Percentiles rank a stretch among this genome's conserved stretches.
Conservation (phyloP, 2,113 vertebrate species). For the Hoplias malabaricus region DNA sequence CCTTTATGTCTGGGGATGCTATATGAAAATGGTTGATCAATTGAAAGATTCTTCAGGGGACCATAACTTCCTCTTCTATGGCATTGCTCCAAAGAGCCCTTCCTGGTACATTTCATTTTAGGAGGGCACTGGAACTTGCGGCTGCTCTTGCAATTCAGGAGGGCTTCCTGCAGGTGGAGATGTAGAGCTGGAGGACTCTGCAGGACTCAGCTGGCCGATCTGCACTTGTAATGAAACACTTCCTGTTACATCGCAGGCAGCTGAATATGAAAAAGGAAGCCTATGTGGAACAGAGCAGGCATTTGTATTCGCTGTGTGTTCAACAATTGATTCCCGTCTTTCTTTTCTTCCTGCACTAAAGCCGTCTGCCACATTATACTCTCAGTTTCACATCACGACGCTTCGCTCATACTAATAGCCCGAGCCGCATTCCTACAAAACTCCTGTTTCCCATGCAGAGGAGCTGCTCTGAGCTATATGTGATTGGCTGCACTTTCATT, state of each 20-base stretch:
- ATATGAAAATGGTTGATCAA: neutral
- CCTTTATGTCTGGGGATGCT: neutral
- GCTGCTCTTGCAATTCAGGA: neutral
- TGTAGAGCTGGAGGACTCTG: constrained; percentile 5
- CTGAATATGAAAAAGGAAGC: constrained; percentile 33
- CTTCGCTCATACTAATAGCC: constrained; percentile 21
- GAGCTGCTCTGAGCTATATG: constrained; percentile 10
- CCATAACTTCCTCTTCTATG: neutral
- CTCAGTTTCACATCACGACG: constrained; percentile 2
- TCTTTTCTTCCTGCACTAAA: constrained; percentile 23
- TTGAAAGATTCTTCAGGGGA: neutral
- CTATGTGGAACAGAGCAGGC: constrained; percentile 13
- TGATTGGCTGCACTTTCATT: constrained; percentile 24
- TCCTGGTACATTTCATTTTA: too few species aligned
- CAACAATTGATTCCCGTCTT: constrained; percentile 13
- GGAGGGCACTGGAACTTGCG: neutral
- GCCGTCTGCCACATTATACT: constrained; percentile 28
- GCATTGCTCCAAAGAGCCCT: neutral
- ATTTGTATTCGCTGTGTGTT: constrained; percentile 46
- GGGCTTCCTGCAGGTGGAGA: constrained; percentile 41
- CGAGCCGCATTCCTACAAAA: neutral
- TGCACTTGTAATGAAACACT: constrained; percentile 40
- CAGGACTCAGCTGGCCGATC: constrained; percentile 33
- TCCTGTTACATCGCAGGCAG: constrained; percentile 34
- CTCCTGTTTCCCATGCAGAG: constrained; percentile 1